Conservation (phyloP, 1,140 invertebrate species). For the Psilanteris sp. region DNA sequence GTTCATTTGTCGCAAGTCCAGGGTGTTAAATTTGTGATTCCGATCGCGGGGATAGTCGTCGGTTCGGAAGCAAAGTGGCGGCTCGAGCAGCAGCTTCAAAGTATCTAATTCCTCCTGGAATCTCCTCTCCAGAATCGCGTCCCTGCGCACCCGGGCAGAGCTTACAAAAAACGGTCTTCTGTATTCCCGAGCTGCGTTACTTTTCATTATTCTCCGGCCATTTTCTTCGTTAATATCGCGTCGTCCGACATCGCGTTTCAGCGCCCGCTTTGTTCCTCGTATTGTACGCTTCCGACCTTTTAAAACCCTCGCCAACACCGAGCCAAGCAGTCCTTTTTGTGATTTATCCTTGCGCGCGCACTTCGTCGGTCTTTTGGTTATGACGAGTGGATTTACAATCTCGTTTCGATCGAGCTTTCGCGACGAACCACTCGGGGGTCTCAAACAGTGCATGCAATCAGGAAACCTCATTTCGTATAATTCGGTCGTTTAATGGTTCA, state of each 20-base stretch:
- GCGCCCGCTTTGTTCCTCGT: constrained; percentile 35
- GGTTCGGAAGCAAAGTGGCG: constrained; percentile 65
- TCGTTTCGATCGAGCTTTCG: constrained; percentile 31
- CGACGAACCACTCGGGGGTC: constrained; percentile 28
- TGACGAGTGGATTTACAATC: constrained; percentile 69
- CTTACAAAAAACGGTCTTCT: constrained; percentile 1
- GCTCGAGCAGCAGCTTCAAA: constrained; percentile 71
- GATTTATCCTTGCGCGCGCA: constrained; percentile 56
- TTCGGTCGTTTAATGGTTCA: background rate
- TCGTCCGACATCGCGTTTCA: constrained; percentile 61
- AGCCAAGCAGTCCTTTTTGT: constrained; percentile 45
- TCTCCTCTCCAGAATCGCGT: constrained; percentile 57
- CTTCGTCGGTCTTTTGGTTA: constrained; percentile 70
- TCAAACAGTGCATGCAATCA: constrained; percentile 72
- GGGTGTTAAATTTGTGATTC: constrained; percentile 69
- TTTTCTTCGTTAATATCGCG: constrained; percentile 39
- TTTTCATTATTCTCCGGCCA: constrained; percentile 13
- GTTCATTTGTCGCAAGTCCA: constrained; percentile 75
- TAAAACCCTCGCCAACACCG: constrained; percentile 50
- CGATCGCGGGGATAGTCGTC: constrained; percentile 53
- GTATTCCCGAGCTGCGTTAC: background rate
- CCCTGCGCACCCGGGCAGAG: background rate
- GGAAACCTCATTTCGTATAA: constrained; percentile 71
- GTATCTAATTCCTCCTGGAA: constrained; percentile 70
- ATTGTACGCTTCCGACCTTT: constrained; percentile 42